Evolutionary conservation across 1,140 invertebrate genomes (phyloP), one percentile per base, ranked within the genome.

Genomic region (Cyrtorhinus lividipennis): DNA sequence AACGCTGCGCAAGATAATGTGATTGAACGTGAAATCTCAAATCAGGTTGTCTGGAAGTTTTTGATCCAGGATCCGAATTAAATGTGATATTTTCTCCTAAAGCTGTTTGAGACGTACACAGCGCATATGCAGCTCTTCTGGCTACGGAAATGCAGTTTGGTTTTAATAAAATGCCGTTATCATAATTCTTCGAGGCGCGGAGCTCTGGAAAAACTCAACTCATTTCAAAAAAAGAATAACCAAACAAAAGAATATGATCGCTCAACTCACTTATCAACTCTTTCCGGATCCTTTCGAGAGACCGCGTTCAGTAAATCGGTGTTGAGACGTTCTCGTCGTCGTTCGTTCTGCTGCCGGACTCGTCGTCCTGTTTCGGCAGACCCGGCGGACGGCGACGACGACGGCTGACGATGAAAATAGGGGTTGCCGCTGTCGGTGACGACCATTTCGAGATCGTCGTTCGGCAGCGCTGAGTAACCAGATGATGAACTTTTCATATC

Each of bases 281-380:
- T 71, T 26, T 74, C 72, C 0, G 72, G 61, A 57, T 76, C 67
- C 58, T 73, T 70, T 2, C 46, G 24, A 26, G 72, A 69, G 22
- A 76, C 74, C 30, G 75, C 75, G n/a, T 73, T 71, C 1, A 77
- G 68, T 2, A 77, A 68, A 59, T 77, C 75, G 0, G 75, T 76
- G 63, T 77, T 77, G 0, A 77, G 71, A 24, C 75, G 70, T 57
- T 73, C 69, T 23, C 72, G 66, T 1, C 73, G 65, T 13, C 74
- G 61, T 64, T 76, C 74, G 10, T 12, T 53, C 8, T 15, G 20
- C 23, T 72, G 71, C 15, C 75, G 24, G n/a, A 27, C 27, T 3
- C 58, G 24, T 5, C 27, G 10, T 1, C 58, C 58, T 13, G 58
- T 59, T 22, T 27, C 24, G n/a, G 24, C n/a, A 15, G 58, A 59